These are phyloP conservation scores for Pycnomerus fuliginosus DNA, from an alignment of 2,888 invertebrate genomes.

Conservation along the genomic window DNA sequence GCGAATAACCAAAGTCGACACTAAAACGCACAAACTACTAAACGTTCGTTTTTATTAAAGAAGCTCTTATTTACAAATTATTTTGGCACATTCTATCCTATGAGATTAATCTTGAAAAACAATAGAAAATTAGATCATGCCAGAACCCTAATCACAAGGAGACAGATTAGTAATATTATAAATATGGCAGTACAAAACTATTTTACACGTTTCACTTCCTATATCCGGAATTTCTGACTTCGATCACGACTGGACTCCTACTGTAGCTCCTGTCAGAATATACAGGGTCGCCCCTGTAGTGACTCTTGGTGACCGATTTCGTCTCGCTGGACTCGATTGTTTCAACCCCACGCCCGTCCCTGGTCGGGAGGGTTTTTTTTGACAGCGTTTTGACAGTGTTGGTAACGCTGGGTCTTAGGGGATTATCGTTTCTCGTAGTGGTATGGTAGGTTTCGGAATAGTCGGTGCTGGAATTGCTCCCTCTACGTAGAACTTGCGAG, in stretches of 20 bases:
- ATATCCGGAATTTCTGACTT: slow-evolving; percentile 54
- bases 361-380: slow-evolving; percentile 67
- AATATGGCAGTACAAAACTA: slow-evolving; percentile 13
- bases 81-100: slow-evolving; percentile 21
- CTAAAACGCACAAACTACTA: no score
- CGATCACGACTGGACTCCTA: slow-evolving; percentile 61
- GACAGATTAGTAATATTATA: slow-evolving; percentile 12
- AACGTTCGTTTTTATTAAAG: slow-evolving; percentile 13
- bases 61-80: slow-evolving; percentile 22
- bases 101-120: slow-evolving; percentile 14
- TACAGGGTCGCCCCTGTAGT: slow-evolving; percentile 28
- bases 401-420: slow-evolving; percentile 66
- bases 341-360: slow-evolving; percentile 64
- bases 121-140: slow-evolving; percentile 14
- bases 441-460: slow-evolving; percentile 72
- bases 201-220: slow-evolving; percentile 10
- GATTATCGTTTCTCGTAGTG: slow-evolving; percentile 66
- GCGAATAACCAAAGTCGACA: no score
- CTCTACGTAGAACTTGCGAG: slow-evolving; percentile 57
- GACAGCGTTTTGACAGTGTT: slow-evolving; percentile 70
- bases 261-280: slow-evolving; percentile 51
- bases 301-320: slow-evolving; percentile 64
- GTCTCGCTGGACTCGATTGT: slow-evolving; percentile 71
- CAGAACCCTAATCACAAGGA: slow-evolving; percentile 11
- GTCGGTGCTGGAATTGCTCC: slow-evolving; percentile 68